Percentiles rank a stretch among this genome's conserved stretches.
Conservation (phyloP, 2,797 vertebrate genomes). For the Benthosema pterotum region DNA sequence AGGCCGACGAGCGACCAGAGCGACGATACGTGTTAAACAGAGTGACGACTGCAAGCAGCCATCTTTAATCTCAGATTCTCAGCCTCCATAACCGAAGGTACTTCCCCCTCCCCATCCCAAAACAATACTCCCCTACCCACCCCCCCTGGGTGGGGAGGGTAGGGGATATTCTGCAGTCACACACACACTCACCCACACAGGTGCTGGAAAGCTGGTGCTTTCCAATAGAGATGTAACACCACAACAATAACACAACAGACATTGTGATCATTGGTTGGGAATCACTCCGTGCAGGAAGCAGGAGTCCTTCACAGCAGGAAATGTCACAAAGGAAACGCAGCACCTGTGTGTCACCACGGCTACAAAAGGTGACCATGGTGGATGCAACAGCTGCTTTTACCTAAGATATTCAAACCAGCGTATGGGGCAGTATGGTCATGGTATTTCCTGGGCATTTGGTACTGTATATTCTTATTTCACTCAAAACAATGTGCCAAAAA, state of each 20-base stretch:
- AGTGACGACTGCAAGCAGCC: too few relatives aligned
- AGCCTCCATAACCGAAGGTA: slow-evolving; percentile 52
- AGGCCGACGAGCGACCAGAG: too few relatives aligned
- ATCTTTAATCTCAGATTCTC: slow-evolving; percentile 73
- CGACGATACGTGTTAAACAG: too few relatives aligned
- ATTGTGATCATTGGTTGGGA: slow-evolving; percentile 41
- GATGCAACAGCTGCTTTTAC: too few relatives aligned
- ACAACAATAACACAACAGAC: slow-evolving; percentile 54
- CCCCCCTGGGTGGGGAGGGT: slow-evolving; percentile 44
- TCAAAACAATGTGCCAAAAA: too few relatives aligned
- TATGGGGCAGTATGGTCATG: too few relatives aligned
- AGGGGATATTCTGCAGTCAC: slow-evolving; percentile 37
- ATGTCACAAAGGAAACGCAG: slow-evolving; percentile 48
- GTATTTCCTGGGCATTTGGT: too few relatives aligned
- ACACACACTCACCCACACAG: too few relatives aligned
- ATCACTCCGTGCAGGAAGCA: slow-evolving; percentile 61
- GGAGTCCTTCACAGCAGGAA: slow-evolving; percentile 65
- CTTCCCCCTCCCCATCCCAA: slow-evolving; percentile 60
- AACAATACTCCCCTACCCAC: slow-evolving; percentile 64
- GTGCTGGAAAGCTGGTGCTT: slow-evolving; percentile 77
- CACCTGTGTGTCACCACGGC: slow-evolving; percentile 53
- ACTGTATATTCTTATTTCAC: too few relatives aligned
- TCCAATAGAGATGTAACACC: slow-evolving; percentile 65
- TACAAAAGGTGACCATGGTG: slow-evolving; percentile 29
- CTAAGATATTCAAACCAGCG: too few relatives aligned